Conservation (phyloP, 2,113 vertebrate genomes). For the Xenus cinereus region DNA sequence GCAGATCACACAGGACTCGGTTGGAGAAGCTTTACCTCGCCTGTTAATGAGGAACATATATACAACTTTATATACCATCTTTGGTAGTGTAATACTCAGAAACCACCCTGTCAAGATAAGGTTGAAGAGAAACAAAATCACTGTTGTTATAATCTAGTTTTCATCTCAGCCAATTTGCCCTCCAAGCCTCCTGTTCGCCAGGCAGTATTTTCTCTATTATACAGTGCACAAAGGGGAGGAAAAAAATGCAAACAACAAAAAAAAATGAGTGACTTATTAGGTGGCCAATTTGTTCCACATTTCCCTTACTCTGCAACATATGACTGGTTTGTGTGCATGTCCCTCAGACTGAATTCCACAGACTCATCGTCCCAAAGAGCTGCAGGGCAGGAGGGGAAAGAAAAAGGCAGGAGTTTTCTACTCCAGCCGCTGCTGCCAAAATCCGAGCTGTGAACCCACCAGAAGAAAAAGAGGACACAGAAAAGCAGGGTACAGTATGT, state of each 20-base stretch:
- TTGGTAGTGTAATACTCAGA: not conserved
- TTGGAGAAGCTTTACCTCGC: not conserved
- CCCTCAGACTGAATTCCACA: not conserved
- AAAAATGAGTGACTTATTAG: not conserved
- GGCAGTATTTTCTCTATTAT: not conserved
- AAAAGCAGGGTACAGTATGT: not conserved
- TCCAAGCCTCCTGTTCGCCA: not conserved
- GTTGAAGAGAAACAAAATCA: slow-evolving; percentile 4
- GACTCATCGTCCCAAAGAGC: not conserved
- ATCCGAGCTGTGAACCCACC: not conserved
- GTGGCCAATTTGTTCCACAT: not conserved
- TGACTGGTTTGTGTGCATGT: rapidly evolving
- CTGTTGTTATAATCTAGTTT: not conserved
- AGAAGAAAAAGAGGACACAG: not conserved
- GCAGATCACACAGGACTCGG: not conserved
- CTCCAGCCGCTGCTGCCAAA: not conserved
- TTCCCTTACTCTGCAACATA: not conserved
- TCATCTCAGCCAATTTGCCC: not conserved
- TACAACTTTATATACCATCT: not conserved
- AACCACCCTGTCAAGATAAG: not conserved
- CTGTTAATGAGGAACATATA: not conserved
- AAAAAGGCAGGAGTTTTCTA: not conserved
- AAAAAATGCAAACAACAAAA: not conserved
- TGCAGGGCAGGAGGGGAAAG: not conserved
- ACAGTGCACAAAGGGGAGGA: not conserved